Conservation (phyloP, 2,113 vertebrate species). For the Felis catus region F.catus_Fca126_mat1.0 CM031426.1:36696001-36696500, state of each 20-base stretch:
- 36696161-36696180: not conserved
- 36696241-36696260: not conserved
- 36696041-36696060: not conserved
- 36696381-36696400: not conserved
- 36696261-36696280: not conserved
- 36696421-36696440: not conserved
- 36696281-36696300: not conserved
- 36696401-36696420: not conserved
- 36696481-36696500: not conserved
- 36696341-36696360: not conserved
- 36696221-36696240: not conserved
- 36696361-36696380: not conserved
- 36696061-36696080: not conserved
- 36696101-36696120: not conserved
- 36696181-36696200: not conserved
- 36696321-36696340: not conserved
- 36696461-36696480: not conserved
- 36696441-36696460: not conserved
- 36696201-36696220: not conserved
- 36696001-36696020: not conserved
- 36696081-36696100: not conserved
- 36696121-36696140: not conserved
- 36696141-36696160: not conserved
- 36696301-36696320: not conserved
- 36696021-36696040: not conserved